Conservation (phyloP, 2,888 invertebrate genomes). For the Liposcelis brunnea region DNA sequence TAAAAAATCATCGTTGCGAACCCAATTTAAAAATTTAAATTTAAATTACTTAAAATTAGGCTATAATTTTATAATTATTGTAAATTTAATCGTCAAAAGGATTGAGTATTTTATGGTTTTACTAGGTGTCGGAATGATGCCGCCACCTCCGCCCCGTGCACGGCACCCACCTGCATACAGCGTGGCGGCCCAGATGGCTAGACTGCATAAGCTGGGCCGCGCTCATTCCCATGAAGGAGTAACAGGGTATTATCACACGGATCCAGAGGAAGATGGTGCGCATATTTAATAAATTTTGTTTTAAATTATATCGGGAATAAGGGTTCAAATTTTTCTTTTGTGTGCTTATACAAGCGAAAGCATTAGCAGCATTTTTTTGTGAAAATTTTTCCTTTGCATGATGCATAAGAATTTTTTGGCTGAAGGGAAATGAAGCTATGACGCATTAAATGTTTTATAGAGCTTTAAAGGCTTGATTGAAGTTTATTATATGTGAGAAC, state of each 20-base stretch:
- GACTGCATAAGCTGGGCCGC: slow-evolving; percentile 60
- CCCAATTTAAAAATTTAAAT: too few relatives aligned
- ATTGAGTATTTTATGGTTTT: slow-evolving; percentile 8
- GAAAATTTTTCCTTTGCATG: slow-evolving; percentile 10
- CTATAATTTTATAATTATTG: slow-evolving; percentile 19
- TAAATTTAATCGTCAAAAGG: background rate
- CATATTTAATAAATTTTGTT: slow-evolving; percentile 5
- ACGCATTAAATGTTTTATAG: too few relatives aligned
- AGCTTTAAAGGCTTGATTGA: background rate
- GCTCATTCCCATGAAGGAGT: slow-evolving; percentile 79
- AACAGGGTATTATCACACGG: slow-evolving; percentile 44
- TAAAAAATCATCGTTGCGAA: too few relatives aligned
- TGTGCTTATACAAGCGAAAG: too few relatives aligned
- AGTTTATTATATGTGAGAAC: background rate
- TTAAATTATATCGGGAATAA: slow-evolving; percentile 2
- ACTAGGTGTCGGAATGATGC: slow-evolving; percentile 15
- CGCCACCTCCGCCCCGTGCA: slow-evolving; percentile 21
- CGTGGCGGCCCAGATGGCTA: slow-evolving; percentile 71
- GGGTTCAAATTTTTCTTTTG: background rate
- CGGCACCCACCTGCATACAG: slow-evolving; percentile 70
- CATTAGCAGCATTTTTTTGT: background rate
- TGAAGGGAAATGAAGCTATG: slow-evolving; percentile 11
- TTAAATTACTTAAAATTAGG: too few relatives aligned
- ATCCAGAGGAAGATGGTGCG: slow-evolving; percentile 28
- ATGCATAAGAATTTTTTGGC: slow-evolving; percentile 16